phyloP scores from a whole-genome alignment of 2,888 invertebrate species.

The Clanis bilineata region DNA sequence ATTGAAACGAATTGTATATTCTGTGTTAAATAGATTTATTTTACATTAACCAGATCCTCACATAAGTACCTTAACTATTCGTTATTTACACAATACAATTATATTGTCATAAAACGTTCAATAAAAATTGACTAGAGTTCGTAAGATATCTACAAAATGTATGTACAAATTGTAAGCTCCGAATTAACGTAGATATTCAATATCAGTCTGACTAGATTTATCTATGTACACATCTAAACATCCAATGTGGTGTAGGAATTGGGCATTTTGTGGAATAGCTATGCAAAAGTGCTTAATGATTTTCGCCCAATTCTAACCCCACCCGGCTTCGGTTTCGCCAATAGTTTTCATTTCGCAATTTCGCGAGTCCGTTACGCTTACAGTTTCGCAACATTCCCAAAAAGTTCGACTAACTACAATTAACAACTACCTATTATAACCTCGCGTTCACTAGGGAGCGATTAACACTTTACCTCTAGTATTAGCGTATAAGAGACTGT shows the following conservation, averaged over 20 bases:
- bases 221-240: constrained; percentile 33
- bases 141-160: constrained; percentile 71
- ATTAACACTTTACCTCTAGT: constrained; percentile 16
- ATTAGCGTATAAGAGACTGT: background rate
- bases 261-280: background rate
- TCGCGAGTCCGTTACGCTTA: background rate
- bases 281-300: background rate
- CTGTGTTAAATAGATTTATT: constrained; percentile 66
- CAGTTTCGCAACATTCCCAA: background rate
- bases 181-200: constrained; percentile 66
- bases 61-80: constrained; percentile 51
- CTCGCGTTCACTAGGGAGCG: constrained; percentile 29
- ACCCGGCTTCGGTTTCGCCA: background rate
- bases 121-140: constrained; percentile 78
- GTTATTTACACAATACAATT: constrained; percentile 72
- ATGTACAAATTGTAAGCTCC: constrained; percentile 77
- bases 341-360: background rate
- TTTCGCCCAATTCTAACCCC: background rate
- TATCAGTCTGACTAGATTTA: constrained; percentile 69
- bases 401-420: constrained; percentile 31
- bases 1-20: constrained; percentile 2
- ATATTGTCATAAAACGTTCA: constrained; percentile 79
- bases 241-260: background rate
- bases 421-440: constrained; percentile 25
- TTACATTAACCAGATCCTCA: constrained; percentile 66